Conservation (phyloP, 2,113 vertebrate genomes). For the Vidua chalybeata region DNA sequence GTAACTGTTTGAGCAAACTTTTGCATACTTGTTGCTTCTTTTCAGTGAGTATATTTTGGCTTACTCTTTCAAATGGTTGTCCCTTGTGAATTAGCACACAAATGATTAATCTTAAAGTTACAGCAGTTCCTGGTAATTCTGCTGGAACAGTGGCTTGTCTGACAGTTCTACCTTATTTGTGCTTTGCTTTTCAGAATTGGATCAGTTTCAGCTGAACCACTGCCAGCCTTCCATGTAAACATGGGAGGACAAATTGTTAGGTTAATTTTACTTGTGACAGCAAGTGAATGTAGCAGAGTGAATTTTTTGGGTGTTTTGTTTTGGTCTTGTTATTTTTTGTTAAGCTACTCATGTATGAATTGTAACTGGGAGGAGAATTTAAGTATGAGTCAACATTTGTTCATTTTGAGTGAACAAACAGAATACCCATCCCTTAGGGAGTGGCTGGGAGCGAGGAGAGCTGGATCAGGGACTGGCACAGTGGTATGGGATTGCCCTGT, state of each 20-base stretch:
- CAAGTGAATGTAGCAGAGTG: background rate
- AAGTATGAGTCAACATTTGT: background rate
- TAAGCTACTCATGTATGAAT: background rate
- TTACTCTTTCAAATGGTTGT: background rate
- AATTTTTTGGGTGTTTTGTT: background rate
- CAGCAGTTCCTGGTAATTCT: background rate
- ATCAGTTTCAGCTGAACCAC: constrained; percentile 1
- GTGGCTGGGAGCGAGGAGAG: background rate
- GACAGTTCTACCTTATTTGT: constrained; percentile 14
- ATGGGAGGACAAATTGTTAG: background rate
- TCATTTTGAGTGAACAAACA: background rate
- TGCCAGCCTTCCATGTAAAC: constrained; percentile 25
- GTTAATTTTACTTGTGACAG: constrained; percentile 21
- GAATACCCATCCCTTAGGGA: background rate
- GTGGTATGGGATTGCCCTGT: background rate
- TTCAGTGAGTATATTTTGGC: background rate
- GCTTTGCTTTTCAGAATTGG: constrained; percentile 1
- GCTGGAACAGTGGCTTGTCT: background rate
- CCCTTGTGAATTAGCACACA: background rate
- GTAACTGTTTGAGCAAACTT: background rate
- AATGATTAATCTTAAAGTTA: background rate
- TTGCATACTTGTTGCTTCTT: background rate
- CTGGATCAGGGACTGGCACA: background rate
- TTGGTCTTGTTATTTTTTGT: background rate
- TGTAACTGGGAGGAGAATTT: background rate